Conservation (phyloP, 2,113 vertebrate species). For the Callopanchax toddi region DNA sequence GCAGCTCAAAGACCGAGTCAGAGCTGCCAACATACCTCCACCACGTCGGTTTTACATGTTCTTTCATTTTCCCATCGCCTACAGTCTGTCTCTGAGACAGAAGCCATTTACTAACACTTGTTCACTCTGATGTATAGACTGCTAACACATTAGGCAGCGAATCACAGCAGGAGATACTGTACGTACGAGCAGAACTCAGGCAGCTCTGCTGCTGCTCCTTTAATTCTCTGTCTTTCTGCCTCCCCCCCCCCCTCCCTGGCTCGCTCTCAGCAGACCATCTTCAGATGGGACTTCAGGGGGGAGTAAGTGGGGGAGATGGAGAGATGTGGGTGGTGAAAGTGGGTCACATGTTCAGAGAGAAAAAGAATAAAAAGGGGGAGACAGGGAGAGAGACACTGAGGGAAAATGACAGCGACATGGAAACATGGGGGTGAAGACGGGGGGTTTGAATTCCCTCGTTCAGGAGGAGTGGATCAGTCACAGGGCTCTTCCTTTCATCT, state of each 20-base stretch:
- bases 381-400: constrained; percentile 57
- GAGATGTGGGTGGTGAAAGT: constrained; percentile 71
- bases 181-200: constrained; percentile 9
- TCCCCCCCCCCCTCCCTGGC: constrained; percentile 46
- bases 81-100: constrained; percentile 17
- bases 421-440: constrained; percentile 45
- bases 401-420: constrained; percentile 53
- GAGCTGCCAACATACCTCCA: constrained; percentile 9
- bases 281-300: constrained; percentile 73
- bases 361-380: constrained; percentile 61
- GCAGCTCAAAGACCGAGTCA: constrained; percentile 17
- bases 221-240: constrained; percentile 33
- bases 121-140: constrained; percentile 20
- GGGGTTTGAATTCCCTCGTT: constrained; percentile 80
- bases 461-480: constrained; percentile 80
- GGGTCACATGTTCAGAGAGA: constrained; percentile 67
- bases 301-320: constrained; percentile 45
- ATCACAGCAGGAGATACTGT: constrained; percentile 25
- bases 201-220: constrained; percentile 30
- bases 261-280: constrained; percentile 73
- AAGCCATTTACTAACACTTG: constrained; percentile 39
- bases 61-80: neutral
- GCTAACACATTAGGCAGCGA: constrained; percentile 24
- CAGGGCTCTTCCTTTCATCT: constrained; percentile 82
- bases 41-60: constrained; percentile 18